Evolutionary conservation across 2,888 invertebrate species (phyloP).

Genomic region (Athetis lepigone): DNA sequence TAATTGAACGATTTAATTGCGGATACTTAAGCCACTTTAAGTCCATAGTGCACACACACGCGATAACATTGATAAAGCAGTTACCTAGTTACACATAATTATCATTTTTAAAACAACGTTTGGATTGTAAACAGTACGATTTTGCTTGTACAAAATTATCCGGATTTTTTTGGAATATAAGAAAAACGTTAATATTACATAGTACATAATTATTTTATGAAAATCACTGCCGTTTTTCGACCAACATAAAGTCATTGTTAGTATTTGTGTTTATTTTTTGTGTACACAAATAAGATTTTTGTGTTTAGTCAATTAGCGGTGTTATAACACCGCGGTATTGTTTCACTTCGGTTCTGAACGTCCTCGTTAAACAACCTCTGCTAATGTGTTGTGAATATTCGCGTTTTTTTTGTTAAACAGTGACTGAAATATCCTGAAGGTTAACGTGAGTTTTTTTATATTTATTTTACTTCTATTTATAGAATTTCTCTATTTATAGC

Average conservation of each 20-base stretch:
- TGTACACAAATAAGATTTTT: constrained; percentile 20
- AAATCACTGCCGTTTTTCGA: neutral
- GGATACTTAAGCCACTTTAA: constrained; percentile 17
- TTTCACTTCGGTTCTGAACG: constrained; percentile 41
- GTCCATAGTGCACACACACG: constrained; percentile 19
- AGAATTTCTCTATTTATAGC: neutral
- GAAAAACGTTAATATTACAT: constrained; percentile 2
- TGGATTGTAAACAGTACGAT: constrained; percentile 25
- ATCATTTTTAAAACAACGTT: constrained; percentile 30
- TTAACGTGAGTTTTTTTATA: constrained; percentile 29
- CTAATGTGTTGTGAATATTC: constrained; percentile 12
- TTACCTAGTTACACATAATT: constrained; percentile 42
- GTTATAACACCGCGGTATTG: constrained; percentile 32
- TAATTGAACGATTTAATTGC: constrained; percentile 24
- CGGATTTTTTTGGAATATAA: constrained; percentile 8
- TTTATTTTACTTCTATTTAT: neutral
- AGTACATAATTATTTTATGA: constrained; percentile 6
- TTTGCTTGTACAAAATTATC: constrained; percentile 17
- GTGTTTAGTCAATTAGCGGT: constrained; percentile 48
- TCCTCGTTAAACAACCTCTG: constrained; percentile 38
- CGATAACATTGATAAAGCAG: constrained; percentile 49
- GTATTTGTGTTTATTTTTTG: neutral
- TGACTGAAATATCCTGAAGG: neutral
- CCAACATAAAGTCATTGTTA: neutral
- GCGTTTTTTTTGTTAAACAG: constrained; percentile 10